Percentiles rank a stretch among this genome's conserved stretches.
Evolutionary conservation across 2,797 vertebrate species (phyloP).

Genomic region (Tenualosa thibaudeaui): DNA sequence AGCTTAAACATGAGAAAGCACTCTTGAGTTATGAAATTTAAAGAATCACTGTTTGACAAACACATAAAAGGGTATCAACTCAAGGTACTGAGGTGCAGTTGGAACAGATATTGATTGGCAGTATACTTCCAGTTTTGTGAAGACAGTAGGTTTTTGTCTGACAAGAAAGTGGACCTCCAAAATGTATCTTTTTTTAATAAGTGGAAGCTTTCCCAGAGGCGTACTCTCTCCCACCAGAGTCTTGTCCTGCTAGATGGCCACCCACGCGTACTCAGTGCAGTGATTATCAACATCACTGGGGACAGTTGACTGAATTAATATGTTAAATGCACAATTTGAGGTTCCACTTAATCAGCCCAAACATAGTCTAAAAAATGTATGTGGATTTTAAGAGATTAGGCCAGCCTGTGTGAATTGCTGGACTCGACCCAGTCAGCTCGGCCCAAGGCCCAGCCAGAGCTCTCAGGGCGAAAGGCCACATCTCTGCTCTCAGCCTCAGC

Average conservation of each 20-base stretch:
- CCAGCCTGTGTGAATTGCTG: conserved; percentile 65
- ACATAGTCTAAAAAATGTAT: conserved; percentile 68
- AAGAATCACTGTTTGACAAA: background rate
- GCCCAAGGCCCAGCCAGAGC: conserved; percentile 53
- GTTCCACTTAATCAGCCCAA: conserved; percentile 74
- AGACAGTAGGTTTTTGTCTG: background rate
- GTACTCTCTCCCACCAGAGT: background rate
- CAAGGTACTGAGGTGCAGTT: background rate
- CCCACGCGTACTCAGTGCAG: conserved; percentile 55
- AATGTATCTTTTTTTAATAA: background rate
- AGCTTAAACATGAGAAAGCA: background rate
- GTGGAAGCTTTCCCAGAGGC: background rate
- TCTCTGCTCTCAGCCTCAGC: conserved; percentile 62
- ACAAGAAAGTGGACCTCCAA: background rate
- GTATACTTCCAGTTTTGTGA: background rate
- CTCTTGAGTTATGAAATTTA: background rate
- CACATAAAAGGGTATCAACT: background rate
- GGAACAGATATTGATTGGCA: no score
- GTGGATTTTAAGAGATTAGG: conserved; percentile 74
- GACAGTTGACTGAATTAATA: conserved; percentile 68
- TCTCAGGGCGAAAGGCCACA: conserved; percentile 62
- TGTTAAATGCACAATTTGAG: conserved; percentile 66
- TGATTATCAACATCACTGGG: conserved; percentile 49
- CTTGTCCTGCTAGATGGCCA: background rate
- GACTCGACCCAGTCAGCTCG: conserved; percentile 65